Conservation (phyloP, 2,888 invertebrate genomes). For the Euzetes globulus region DNA sequence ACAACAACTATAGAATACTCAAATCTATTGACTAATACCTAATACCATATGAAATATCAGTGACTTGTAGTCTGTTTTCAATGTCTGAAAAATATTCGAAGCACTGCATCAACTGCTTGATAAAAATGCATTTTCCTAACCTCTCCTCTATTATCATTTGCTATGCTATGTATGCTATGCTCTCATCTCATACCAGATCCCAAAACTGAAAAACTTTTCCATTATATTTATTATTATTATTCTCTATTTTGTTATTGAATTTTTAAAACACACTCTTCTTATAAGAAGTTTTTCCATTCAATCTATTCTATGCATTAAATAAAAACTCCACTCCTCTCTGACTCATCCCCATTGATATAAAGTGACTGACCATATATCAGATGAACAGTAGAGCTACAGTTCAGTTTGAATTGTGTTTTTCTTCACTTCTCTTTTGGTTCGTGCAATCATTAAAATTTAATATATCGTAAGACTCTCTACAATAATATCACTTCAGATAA, state of each 20-base stretch:
- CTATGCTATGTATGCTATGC: not conserved
- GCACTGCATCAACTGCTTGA: too few species aligned
- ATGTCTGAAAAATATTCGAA: too few species aligned
- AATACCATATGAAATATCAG: constrained; percentile 32
- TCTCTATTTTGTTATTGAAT: not conserved
- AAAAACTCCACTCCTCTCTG: not conserved
- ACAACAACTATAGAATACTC: not conserved
- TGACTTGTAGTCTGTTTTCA: not conserved
- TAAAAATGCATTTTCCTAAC: not conserved
- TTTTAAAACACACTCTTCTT: not conserved
- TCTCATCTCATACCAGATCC: too few species aligned
- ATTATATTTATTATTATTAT: not conserved
- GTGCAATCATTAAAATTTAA: constrained; percentile 4
- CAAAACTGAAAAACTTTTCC: not conserved
- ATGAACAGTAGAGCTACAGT: not conserved
- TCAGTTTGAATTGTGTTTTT: not conserved
- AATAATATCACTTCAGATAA: not conserved
- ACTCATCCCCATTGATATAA: not conserved
- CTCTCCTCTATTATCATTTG: too few species aligned
- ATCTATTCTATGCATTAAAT: not conserved
- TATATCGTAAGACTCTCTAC: not conserved
- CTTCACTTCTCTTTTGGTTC: not conserved
- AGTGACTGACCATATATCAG: not conserved
- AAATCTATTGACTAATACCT: constrained; percentile 4
- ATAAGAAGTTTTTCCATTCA: not conserved